Evolutionary conservation across 2,888 invertebrate species (phyloP).

Genomic region (Lasioglossum calceatum): DNA sequence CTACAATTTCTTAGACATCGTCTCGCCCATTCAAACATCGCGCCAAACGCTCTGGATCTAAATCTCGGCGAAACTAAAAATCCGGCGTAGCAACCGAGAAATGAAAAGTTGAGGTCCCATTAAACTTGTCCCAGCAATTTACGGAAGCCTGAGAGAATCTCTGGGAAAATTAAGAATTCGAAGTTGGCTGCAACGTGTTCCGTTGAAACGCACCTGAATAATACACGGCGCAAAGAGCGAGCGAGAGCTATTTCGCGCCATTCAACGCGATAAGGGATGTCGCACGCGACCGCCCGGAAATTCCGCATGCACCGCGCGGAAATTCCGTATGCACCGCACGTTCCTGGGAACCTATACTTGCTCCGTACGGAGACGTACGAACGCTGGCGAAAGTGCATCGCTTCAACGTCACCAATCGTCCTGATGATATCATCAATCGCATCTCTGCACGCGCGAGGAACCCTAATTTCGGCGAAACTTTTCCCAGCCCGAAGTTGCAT

Average conservation of each 20-base stretch:
- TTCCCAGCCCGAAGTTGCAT: background rate
- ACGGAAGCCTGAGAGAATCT: background rate
- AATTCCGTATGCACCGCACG: slow-evolving; percentile 9
- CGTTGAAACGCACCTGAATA: slow-evolving; percentile 5
- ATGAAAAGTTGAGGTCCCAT: background rate
- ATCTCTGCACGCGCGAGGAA: background rate
- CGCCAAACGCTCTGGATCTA: background rate
- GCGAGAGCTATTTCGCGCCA: background rate
- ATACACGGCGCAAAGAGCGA: background rate
- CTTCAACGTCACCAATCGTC: background rate
- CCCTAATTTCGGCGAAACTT: background rate
- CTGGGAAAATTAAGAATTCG: background rate
- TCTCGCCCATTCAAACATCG: background rate
- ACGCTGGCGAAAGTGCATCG: slow-evolving; percentile 7
- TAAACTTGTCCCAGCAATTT: background rate
- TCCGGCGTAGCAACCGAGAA: background rate
- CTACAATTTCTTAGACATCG: background rate
- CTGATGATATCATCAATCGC: slow-evolving; percentile 15
- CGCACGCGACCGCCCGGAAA: background rate
- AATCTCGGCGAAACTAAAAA: background rate
- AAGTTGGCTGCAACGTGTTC: background rate
- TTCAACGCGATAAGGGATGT: slow-evolving; percentile 16
- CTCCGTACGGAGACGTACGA: slow-evolving; percentile 4
- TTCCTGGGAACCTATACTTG: background rate
- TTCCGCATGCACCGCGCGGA: slow-evolving; percentile 4